A percentile compares a stretch with the other conserved stretches of the same genome.
Evolutionary conservation across 1,140 invertebrate species (phyloP).

Genomic region (Lerema accius): DNA sequence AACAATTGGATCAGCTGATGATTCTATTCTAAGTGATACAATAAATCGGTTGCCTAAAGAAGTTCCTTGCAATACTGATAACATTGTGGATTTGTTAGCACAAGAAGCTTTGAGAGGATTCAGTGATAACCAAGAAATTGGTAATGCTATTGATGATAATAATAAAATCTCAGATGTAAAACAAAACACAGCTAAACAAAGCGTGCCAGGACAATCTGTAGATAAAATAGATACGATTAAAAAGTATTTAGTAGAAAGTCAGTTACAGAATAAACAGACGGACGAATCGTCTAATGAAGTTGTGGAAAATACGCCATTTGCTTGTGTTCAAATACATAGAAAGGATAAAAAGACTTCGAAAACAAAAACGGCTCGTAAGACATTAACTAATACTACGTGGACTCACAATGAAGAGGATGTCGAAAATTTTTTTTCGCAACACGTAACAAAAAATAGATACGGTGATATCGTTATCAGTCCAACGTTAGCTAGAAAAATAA

Average conservation of each 20-base stretch:
- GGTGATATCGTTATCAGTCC: slow-evolving; percentile 53
- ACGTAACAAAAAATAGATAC: slow-evolving; percentile 47
- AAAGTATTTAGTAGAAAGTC: slow-evolving; percentile 13
- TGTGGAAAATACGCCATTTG: slow-evolving; percentile 46
- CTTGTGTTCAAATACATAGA: slow-evolving; percentile 37
- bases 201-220: too few relatives aligned
- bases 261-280: slow-evolving; percentile 32
- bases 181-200: slow-evolving; percentile 13
- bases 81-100: slow-evolving; percentile 57
- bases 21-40: slow-evolving; percentile 59
- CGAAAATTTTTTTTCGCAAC: slow-evolving; percentile 62
- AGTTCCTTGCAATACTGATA: slow-evolving; percentile 49
- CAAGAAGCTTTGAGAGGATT: slow-evolving; percentile 56
- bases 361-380: slow-evolving; percentile 17
- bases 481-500: slow-evolving; percentile 58
- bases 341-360: slow-evolving; percentile 25
- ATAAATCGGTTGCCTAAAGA: slow-evolving; percentile 53
- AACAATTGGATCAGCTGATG: slow-evolving; percentile 54
- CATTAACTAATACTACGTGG: too few relatives aligned
- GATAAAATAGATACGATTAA: too few relatives aligned
- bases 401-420: slow-evolving; percentile 41
- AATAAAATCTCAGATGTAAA: slow-evolving; percentile 14
- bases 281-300: slow-evolving; percentile 58
- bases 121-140: slow-evolving; percentile 33
- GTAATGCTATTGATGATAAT: too few relatives aligned